Percentiles rank a stretch among this genome's conserved stretches.
Conservation (phyloP, 92 coral and sea anemone species). For the Chrysogorgia sp. region DNA sequence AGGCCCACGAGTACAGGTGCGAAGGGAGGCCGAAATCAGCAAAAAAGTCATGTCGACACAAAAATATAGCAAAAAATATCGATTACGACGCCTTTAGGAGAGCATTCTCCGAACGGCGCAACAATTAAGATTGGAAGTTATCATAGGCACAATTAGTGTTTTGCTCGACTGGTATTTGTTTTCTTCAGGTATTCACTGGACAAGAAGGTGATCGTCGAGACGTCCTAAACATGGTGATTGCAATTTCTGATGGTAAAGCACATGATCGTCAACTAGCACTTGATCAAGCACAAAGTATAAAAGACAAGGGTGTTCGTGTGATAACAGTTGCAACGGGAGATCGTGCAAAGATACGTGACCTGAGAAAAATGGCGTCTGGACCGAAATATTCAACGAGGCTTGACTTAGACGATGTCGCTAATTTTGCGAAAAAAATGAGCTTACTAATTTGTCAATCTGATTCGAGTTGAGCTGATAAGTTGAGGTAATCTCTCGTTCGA, state of each 20-base stretch:
- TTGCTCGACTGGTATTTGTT: background rate
- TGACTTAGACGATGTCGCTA: conserved; percentile 13
- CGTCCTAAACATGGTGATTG: conserved; percentile 9
- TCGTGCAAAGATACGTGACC: background rate
- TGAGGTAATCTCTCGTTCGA: too few species aligned
- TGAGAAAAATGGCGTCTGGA: conserved; percentile 20
- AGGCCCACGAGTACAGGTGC: too few species aligned
- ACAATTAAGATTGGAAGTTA: background rate
- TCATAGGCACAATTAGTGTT: background rate
- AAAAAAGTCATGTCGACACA: too few species aligned
- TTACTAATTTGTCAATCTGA: conserved; percentile 12
- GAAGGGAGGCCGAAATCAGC: too few species aligned
- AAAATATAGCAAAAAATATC: too few species aligned
- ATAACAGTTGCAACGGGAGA: background rate
- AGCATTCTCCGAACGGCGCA: background rate
- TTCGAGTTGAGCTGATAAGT: too few species aligned
- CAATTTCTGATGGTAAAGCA: conserved; percentile 33
- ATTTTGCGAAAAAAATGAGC: conserved; percentile 25
- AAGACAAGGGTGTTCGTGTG: conserved; percentile 22
- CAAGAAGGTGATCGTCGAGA: conserved; percentile 30
- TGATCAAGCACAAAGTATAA: conserved; percentile 17
- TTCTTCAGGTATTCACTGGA: conserved; percentile 26
- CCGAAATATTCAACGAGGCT: conserved; percentile 5
- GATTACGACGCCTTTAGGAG: too few species aligned
- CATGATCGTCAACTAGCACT: conserved; percentile 14